Conservation (phyloP, 1,140 invertebrate genomes). For the Notospermus geniculatus region DNA sequence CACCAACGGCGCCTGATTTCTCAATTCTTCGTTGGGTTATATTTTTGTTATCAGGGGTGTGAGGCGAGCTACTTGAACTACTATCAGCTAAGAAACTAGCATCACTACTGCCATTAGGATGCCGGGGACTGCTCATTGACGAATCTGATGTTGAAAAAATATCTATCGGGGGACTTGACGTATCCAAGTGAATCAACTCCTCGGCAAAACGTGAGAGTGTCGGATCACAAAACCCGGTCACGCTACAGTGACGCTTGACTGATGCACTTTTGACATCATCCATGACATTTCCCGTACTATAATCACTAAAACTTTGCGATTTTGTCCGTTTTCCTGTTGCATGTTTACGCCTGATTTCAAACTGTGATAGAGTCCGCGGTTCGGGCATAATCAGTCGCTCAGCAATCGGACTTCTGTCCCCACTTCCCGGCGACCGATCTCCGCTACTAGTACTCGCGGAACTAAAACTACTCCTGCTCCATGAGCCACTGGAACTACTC, state of each 20-base stretch:
- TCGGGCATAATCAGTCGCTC: no score
- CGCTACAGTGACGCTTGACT: constrained; percentile 17
- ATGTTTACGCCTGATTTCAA: not conserved
- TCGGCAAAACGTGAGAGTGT: constrained; percentile 41
- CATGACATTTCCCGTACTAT: constrained; percentile 1
- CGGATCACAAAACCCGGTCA: constrained; percentile 37
- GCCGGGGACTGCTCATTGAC: constrained; percentile 27
- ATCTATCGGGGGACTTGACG: constrained; percentile 31
- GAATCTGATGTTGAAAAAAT: constrained; percentile 14
- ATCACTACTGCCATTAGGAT: constrained; percentile 29
- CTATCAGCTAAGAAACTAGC: no score
- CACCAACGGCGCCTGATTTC: no score
- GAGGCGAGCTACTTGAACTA: no score
- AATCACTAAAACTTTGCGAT: constrained; percentile 8
- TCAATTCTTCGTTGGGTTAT: no score
- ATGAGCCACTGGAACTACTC: no score
- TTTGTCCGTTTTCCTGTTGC: not conserved
- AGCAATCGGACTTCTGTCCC: no score
- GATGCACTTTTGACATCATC: not conserved
- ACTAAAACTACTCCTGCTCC: no score
- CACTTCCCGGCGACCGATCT: no score
- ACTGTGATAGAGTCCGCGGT: no score
- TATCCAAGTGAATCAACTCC: constrained; percentile 38
- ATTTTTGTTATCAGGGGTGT: no score
- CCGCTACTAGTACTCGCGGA: no score